Percentiles rank a stretch among this genome's conserved stretches.
phyloP scores from a whole-genome alignment of 2,797 vertebrate genomes.

The Lacerta viridis region DNA sequence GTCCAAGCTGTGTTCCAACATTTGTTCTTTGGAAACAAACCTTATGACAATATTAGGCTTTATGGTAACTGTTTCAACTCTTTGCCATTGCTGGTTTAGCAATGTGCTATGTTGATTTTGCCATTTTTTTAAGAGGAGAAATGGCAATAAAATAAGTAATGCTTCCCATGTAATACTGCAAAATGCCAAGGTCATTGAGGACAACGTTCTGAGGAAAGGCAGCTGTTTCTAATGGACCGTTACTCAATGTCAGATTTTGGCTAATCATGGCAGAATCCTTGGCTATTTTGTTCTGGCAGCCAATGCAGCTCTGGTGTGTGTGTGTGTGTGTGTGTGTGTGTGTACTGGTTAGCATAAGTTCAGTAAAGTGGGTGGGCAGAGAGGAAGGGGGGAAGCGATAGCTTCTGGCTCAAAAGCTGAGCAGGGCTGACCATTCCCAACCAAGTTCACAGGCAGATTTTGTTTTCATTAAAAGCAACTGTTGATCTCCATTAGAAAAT shows the following conservation, averaged over 20 bases:
- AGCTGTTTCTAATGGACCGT: conserved; percentile 36
- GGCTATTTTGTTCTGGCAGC: conserved; percentile 32
- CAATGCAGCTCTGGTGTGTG: background rate
- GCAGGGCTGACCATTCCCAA: conserved; percentile 1
- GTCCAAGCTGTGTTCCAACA: background rate
- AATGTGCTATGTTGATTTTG: background rate
- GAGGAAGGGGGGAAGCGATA: conserved; percentile 2
- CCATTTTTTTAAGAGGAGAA: background rate
- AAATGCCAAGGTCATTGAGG: conserved; percentile 20
- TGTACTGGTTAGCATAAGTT: conserved; percentile 33
- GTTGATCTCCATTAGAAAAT: conserved; percentile 22
- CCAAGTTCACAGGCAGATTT: conserved; percentile 5
- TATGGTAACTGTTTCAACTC: background rate
- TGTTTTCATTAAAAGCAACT: conserved; percentile 27
- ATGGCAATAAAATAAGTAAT: conserved; percentile 26
- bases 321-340: background rate
- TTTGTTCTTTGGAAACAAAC: background rate
- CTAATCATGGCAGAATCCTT: conserved; percentile 11
- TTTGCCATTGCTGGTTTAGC: background rate
- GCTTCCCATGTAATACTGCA: background rate
- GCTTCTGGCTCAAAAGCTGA: conserved; percentile 26
- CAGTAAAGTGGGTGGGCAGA: background rate
- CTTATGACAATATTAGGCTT: background rate
- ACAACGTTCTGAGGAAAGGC: conserved; percentile 30
- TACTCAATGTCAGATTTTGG: conserved; percentile 21